phyloP scores from a whole-genome alignment of 2,888 invertebrate genomes.

The Cephalotes varians region DNA sequence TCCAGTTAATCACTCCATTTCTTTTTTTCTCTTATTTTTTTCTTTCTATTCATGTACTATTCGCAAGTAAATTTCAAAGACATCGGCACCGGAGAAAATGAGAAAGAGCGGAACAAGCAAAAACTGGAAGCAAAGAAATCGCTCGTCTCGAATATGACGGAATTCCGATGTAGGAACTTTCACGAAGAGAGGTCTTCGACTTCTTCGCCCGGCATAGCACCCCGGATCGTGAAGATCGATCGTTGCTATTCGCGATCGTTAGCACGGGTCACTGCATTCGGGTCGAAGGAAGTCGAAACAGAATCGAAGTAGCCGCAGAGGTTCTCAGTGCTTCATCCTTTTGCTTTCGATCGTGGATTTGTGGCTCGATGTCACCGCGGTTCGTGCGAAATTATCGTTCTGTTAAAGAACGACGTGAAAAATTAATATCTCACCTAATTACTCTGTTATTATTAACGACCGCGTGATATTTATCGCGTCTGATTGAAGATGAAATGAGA shows the following conservation, averaged over 20 bases:
- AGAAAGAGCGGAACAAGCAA: constrained; percentile 41
- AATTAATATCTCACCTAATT: background rate
- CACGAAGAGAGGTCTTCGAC: constrained; percentile 47
- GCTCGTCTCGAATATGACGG: constrained; percentile 44
- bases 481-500: constrained; percentile 67
- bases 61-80: constrained; percentile 33
- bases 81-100: constrained; percentile 16
- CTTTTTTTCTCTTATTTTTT: background rate
- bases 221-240: constrained; percentile 60
- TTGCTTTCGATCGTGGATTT: constrained; percentile 39
- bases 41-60: constrained; percentile 14
- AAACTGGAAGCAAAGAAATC: constrained; percentile 4
- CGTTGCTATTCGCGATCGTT: constrained; percentile 59
- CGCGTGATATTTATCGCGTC: constrained; percentile 49
- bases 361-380: background rate
- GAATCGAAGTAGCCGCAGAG: constrained; percentile 57
- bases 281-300: constrained; percentile 62
- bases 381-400: background rate
- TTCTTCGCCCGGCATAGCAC: constrained; percentile 31
- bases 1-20: background rate
- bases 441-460: background rate
- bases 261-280: constrained; percentile 65
- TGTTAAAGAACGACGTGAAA: background rate
- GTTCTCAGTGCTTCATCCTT: constrained; percentile 53
- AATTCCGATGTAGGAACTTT: constrained; percentile 42